Percentiles rank a stretch among this genome's conserved stretches.
Conservation (phyloP, 2,113 vertebrate genomes). For the Nothocercus julius region DNA sequence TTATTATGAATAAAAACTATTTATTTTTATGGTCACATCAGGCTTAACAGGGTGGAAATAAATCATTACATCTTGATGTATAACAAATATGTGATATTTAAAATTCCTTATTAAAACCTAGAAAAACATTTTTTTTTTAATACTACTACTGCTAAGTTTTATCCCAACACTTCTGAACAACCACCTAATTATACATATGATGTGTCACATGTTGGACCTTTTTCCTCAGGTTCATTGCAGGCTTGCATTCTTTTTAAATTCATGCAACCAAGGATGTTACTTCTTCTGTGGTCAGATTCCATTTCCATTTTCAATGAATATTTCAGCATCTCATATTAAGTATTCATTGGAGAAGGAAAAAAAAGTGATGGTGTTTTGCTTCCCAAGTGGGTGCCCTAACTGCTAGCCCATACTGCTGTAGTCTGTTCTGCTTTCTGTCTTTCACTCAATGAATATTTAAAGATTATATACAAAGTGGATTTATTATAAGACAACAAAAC, state of each 20-base stretch:
- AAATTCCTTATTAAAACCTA: background rate
- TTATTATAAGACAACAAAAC: constrained; percentile 7
- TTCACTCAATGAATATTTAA: constrained; percentile 23
- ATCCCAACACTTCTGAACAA: background rate
- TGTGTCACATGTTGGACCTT: background rate
- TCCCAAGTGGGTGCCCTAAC: background rate
- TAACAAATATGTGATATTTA: background rate
- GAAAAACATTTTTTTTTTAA: background rate
- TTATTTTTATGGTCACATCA: background rate
- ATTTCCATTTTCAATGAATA: constrained; percentile 6
- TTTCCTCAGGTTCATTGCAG: background rate
- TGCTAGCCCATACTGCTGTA: background rate
- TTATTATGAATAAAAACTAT: background rate
- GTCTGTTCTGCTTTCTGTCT: background rate
- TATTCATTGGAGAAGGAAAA: constrained; percentile 20
- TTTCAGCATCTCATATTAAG: constrained; percentile 40
- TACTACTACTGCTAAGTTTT: background rate
- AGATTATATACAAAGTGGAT: background rate
- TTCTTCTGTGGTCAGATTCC: background rate
- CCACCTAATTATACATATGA: background rate
- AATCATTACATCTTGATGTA: background rate
- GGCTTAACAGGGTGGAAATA: background rate
- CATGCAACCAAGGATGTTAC: background rate
- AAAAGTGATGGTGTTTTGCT: background rate
- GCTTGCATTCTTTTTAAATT: background rate